phyloP scores from a whole-genome alignment of 30 jellyfish, hydroid and myxozoan genomes.

The Cassiopea andromeda region DNA sequence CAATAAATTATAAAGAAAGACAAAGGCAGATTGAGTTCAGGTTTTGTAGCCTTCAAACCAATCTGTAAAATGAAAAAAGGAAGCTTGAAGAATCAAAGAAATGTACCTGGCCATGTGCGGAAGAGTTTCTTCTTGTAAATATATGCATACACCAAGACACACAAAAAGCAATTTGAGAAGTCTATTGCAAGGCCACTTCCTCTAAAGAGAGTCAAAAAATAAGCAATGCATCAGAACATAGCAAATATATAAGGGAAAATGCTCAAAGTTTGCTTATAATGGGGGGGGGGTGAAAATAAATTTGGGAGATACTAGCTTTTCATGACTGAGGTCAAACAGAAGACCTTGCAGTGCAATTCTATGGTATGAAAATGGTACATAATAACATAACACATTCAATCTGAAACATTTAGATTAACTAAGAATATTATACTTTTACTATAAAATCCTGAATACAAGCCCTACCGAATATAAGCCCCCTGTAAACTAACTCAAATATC shows the following conservation, averaged over 20 bases:
- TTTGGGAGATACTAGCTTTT: too few relatives aligned
- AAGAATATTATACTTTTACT: too few relatives aligned
- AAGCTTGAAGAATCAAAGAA: background rate
- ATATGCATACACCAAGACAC: slow-evolving; percentile 12
- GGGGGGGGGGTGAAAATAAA: too few relatives aligned
- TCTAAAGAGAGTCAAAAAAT: background rate
- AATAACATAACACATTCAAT: too few relatives aligned
- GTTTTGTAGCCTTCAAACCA: background rate
- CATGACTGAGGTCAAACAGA: too few relatives aligned
- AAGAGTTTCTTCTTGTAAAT: slow-evolving; percentile 26
- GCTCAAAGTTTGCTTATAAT: too few relatives aligned
- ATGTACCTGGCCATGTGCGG: slow-evolving; percentile 63
- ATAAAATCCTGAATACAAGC: too few relatives aligned
- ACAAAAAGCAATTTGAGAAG: slow-evolving; percentile 12
- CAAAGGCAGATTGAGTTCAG: background rate
- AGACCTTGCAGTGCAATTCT: too few relatives aligned
- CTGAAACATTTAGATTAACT: too few relatives aligned
- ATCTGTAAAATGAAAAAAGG: background rate
- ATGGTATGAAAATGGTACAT: too few relatives aligned
- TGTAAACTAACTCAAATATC: too few relatives aligned
- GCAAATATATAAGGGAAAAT: background rate
- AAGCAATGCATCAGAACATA: background rate
- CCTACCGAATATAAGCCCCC: too few relatives aligned
- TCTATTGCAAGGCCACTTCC: slow-evolving; percentile 61
- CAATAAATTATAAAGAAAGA: background rate